Conservation (phyloP, 2,797 vertebrate genomes). For the Hafferia zeledoni region DNA sequence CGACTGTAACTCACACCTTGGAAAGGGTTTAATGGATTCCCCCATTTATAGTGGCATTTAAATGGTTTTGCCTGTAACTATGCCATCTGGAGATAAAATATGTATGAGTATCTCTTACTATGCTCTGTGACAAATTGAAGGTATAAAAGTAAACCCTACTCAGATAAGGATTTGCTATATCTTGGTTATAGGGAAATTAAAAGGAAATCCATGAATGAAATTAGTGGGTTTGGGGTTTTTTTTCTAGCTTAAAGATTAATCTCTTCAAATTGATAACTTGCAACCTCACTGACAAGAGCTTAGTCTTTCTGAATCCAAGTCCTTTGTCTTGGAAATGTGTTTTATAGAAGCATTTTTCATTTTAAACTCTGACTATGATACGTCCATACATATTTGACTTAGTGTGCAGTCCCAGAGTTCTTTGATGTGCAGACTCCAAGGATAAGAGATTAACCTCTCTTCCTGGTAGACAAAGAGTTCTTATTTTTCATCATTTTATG, state of each 20-base stretch:
- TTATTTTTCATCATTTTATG: background rate
- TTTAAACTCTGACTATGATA: background rate
- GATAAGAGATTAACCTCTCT: background rate
- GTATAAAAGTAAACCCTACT: background rate
- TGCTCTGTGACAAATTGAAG: conserved; percentile 4
- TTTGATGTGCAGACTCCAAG: background rate
- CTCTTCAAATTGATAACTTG: background rate
- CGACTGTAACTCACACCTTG: conserved; percentile 6
- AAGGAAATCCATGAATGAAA: background rate
- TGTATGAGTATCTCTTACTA: background rate
- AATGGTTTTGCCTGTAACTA: conserved; percentile 13
- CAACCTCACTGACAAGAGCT: background rate
- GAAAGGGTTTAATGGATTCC: conserved; percentile 30
- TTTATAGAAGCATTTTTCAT: background rate
- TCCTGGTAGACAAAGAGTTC: background rate
- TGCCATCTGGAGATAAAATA: conserved; percentile 30
- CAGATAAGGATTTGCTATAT: background rate
- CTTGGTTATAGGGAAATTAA: background rate
- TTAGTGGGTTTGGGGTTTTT: background rate
- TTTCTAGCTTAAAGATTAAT: background rate
- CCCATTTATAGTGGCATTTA: background rate
- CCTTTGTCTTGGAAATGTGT: background rate
- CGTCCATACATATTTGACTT: background rate
- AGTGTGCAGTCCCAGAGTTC: background rate
- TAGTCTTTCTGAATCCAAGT: background rate